These are phyloP conservation scores for Platysteira castanea DNA, from an alignment of 2,113 vertebrate genomes.

Conservation along the genomic window DNA sequence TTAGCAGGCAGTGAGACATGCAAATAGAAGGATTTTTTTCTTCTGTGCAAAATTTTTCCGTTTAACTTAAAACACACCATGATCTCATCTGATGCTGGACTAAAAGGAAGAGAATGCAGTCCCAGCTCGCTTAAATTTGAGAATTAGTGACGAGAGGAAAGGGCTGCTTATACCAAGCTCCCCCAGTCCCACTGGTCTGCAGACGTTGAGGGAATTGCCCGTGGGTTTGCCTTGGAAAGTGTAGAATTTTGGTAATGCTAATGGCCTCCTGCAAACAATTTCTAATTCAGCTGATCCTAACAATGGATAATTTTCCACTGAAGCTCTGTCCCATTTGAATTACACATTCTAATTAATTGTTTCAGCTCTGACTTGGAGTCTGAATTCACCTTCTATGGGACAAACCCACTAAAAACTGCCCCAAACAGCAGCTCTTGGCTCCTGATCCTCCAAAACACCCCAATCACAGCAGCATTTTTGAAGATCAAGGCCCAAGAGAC, in stretches of 20 bases:
- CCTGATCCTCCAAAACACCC: not conserved
- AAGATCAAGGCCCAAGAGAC: not conserved
- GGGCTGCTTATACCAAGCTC: not conserved
- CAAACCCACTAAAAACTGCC: not conserved
- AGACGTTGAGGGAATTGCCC: not conserved
- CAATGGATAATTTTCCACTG: not conserved
- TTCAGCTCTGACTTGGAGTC: not conserved
- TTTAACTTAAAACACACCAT: slow-evolving; percentile 1
- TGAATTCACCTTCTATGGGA: not conserved
- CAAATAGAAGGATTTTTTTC: not conserved
- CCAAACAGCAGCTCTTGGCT: not conserved
- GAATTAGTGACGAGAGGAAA: not conserved
- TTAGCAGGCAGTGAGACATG: slow-evolving; percentile 37
- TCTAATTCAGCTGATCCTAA: not conserved
- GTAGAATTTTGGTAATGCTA: not conserved
- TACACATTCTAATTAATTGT: not conserved
- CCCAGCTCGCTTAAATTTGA: not conserved
- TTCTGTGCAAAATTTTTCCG: not conserved
- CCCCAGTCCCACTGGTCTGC: not conserved
- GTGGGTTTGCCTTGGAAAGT: not conserved
- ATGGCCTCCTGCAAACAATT: not conserved
- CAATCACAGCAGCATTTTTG: not conserved
- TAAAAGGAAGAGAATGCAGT: not conserved
- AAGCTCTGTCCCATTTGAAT: not conserved
- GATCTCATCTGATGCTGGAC: slow-evolving; percentile 9